A percentile compares a stretch with the other conserved stretches of the same genome.
Evolutionary conservation across 30 jellyfish, hydroid and myxozoan genomes (phyloP).

Genomic region (Aurelia aurita): DNA sequence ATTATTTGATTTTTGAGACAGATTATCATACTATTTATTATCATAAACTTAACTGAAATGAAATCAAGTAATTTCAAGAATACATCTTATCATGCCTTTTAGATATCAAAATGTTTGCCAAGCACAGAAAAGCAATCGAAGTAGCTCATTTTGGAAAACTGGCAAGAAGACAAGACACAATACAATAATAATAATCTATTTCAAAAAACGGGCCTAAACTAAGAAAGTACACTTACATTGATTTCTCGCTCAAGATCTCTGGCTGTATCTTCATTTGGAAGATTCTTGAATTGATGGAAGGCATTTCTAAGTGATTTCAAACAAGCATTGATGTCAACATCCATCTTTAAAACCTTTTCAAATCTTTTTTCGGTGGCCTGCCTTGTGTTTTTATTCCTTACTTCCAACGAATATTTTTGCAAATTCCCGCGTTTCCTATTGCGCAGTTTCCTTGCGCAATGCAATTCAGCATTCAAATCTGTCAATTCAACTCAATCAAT

Average conservation of each 20-base stretch:
- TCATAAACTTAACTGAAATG: too few species aligned
- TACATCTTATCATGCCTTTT: too few species aligned
- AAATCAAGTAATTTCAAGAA: not conserved
- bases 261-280: slow-evolving; percentile 30
- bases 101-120: too few species aligned
- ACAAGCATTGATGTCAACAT: slow-evolving; percentile 43
- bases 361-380: not conserved
- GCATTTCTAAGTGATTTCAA: slow-evolving; percentile 45
- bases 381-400: not conserved
- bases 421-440: slow-evolving; percentile 28
- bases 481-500: not conserved
- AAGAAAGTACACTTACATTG: slow-evolving; percentile 28
- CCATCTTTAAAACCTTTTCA: slow-evolving; percentile 17
- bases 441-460: slow-evolving; percentile 49
- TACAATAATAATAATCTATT: too few species aligned
- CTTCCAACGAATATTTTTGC: slow-evolving; percentile 27
- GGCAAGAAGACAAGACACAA: too few species aligned
- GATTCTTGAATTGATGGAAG: slow-evolving; percentile 20
- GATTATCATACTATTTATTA: too few species aligned
- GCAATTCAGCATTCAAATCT: not conserved
- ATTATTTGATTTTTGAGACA: too few species aligned
- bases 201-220: not conserved
- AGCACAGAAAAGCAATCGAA: too few species aligned
- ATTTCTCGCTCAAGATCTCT: slow-evolving; percentile 51
- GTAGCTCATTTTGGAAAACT: too few species aligned